phyloP scores from a whole-genome alignment of 2,797 vertebrate genomes.

The Peromyscus aztecus region DNA sequence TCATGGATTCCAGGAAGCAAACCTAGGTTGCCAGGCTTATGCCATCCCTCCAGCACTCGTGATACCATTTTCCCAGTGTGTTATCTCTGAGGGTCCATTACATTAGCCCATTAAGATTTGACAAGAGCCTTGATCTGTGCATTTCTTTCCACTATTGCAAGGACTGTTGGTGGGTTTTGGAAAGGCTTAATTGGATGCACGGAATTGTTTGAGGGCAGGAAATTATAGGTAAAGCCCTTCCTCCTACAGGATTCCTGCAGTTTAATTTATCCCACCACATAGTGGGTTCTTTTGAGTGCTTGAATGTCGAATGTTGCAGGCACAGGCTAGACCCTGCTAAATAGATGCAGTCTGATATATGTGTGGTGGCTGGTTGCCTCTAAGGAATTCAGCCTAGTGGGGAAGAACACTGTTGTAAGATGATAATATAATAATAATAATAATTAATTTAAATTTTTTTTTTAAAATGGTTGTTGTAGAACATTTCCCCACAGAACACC shows the following conservation, averaged over 20 bases:
- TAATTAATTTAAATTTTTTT: background rate
- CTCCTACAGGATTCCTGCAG: background rate
- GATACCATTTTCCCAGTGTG: constrained; percentile 33
- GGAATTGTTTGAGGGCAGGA: background rate
- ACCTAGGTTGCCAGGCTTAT: background rate
- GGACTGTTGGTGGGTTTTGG: background rate
- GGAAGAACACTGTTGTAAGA: background rate
- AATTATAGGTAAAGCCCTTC: constrained; percentile 13
- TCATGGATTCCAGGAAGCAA: background rate
- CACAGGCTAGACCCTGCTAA: background rate
- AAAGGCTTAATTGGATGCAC: constrained; percentile 35
- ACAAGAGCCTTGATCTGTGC: constrained; percentile 16
- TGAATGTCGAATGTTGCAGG: background rate
- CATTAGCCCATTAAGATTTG: background rate
- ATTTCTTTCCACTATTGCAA: constrained; percentile 31
- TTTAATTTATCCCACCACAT: background rate
- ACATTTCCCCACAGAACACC: background rate
- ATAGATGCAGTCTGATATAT: background rate
- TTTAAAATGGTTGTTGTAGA: background rate
- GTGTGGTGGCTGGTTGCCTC: background rate
- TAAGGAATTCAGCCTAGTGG: background rate
- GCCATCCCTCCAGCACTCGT: background rate
- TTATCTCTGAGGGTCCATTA: constrained; percentile 29
- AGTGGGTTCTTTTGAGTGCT: background rate
- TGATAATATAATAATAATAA: background rate